Evolutionary conservation across 2,113 vertebrate genomes (phyloP), one percentile per base, ranked within the genome.

Genomic region (Clarias macrocephalus): DNA sequence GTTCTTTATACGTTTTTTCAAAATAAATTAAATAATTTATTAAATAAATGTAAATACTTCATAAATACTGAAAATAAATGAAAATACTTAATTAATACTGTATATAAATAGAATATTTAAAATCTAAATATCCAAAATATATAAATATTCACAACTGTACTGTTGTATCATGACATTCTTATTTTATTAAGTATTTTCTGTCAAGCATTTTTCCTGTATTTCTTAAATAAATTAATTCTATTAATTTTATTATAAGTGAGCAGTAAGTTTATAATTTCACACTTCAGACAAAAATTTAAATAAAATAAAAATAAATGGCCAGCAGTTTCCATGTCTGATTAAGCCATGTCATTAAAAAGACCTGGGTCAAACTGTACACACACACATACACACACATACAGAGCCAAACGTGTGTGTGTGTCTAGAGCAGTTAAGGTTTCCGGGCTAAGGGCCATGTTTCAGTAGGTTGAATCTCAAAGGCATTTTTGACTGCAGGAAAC

Each of bases 391-490:
- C 75, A 79, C 80, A 82, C 80, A 82, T 37, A 82, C 60, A 25
- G 66, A 84, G 65, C 72, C 65, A 72, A 18, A 80, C 80, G n/a
- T 63, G 80, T 70, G 75, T 62, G 75, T 80, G 63, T 54, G 28
- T 85, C 11, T 48, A 57, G 28, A 77, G 60, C 33, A 85, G 89
- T 87, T 88, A 87, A 28, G 85, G 80, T 87, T 90, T 82, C 75
- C 86, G 72, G 87, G 84, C 80, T 83, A 83, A 86, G 88, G 88
- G 82, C 88, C 76, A 87, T 80, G 86, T 92, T 92, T 92, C 91
- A 90, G 80, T 80, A 90, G 90, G 88, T 90, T 91, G 88, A 90
- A 89, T 93, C 93, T 95, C 93, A 93, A 93, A 94, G 90, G 90
- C 88, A 88, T 93, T 94, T 93, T 93, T 91, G 85, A 93, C 88